Base-by-base conservation (phyloP, 1,140 invertebrate genomes). In the Eciton burchellii region DNA sequence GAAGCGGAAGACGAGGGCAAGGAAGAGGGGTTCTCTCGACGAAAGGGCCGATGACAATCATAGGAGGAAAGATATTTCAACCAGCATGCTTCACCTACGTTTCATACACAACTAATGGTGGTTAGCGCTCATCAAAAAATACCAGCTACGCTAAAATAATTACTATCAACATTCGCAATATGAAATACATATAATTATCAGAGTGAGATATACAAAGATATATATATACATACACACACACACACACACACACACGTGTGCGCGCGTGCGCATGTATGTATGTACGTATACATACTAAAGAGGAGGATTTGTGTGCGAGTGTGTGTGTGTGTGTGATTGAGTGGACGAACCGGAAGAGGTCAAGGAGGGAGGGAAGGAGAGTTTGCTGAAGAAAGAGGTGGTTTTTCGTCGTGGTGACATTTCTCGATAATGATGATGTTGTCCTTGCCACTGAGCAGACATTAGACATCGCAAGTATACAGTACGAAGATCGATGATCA, bases 61-160 rank as follows among this genome's bases (percentile, higher is more conserved):
- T 60, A 72, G 21, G 54, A 60, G 85, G 74, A 84, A 71, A 85
- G 74, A 88, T 88, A 81, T 84, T 62, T 88, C 73, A 88, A 88
- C 65, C 87, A 88, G 86, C 87, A 88, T 88, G 87, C 87, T 88
- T 88, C 82, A 85, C 87, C 86, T 88, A 88, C 86, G 65, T 73
- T 83, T 88, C 87, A 88, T 88, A 88, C 86, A 83, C 85, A 88
- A 88, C 87, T 88, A 88, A 62, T 88, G 83, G 47, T 88, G 73
- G 87, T 88, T 88, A 88, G 86, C 87, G 86, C 81, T 88, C 60
- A 85, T 88, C 73, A 88, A 88, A 88, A 84, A 84, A 83, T 83
- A 88, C 86, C 77, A 88, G 73, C 87, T 88, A 88, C 87, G 83
- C 83, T 87, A 88, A 35, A 35, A 88, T 56, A 83, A 88, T 88